Conservation (phyloP, 2,888 invertebrate genomes). For the Drosophila conformis region DNA sequence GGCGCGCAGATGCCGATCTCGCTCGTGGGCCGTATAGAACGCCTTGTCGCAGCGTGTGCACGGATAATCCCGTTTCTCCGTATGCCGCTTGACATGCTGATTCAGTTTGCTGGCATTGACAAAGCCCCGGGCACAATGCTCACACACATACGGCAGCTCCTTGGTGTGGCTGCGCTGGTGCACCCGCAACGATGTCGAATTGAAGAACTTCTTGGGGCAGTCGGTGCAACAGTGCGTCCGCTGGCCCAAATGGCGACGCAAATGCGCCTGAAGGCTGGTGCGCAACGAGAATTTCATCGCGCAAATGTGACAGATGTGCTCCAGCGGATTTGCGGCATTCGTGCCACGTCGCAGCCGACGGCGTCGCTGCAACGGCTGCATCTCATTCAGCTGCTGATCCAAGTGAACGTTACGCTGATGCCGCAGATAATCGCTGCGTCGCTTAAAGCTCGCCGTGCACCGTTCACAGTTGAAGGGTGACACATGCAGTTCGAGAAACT, state of each 20-base stretch:
- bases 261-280: constrained; percentile 73
- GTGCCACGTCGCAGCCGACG: constrained; percentile 10
- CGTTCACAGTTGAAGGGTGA: constrained; percentile 72
- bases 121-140: constrained; percentile 80
- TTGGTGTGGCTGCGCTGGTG: constrained; percentile 81
- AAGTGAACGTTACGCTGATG: constrained; percentile 70
- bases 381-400: constrained; percentile 25
- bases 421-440: constrained; percentile 66
- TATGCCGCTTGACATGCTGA: constrained; percentile 81
- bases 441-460: constrained; percentile 69
- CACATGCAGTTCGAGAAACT: constrained; percentile 78
- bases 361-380: constrained; percentile 11
- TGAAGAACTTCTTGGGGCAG: constrained; percentile 80
- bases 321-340: constrained; percentile 38
- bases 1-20: constrained; percentile 75
- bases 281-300: constrained; percentile 78
- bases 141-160: constrained; percentile 80
- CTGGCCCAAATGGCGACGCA: constrained; percentile 75
- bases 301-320: constrained; percentile 81
- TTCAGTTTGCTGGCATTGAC: constrained; percentile 82
- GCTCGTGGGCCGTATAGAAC: constrained; percentile 81
- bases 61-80: constrained; percentile 71
- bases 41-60: constrained; percentile 80
- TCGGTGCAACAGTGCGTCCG: constrained; percentile 66
- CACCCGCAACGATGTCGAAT: constrained; percentile 71